phyloP scores from a whole-genome alignment of 2,797 vertebrate genomes.

The Xiphorhynchus erythropygius region DNA sequence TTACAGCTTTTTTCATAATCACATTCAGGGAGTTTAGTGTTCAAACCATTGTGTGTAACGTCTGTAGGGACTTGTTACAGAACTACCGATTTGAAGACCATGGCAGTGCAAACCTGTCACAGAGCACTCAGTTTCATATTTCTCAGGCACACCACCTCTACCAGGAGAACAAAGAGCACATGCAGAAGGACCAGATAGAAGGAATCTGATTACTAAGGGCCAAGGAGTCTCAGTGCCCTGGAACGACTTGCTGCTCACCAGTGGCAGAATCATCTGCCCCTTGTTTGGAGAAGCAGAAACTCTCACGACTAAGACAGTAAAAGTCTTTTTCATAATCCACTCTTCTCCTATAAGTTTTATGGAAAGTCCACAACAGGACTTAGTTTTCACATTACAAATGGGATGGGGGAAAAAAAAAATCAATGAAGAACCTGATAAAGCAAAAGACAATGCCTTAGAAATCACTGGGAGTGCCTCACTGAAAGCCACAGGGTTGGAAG shows the following conservation, averaged over 20 bases:
- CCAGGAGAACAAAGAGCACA: not conserved
- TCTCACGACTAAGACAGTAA: not conserved
- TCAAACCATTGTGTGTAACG: not conserved
- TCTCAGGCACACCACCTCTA: not conserved
- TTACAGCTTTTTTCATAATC: not conserved
- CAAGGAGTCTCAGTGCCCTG: not conserved
- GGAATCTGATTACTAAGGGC: not conserved
- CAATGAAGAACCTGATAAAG: not conserved
- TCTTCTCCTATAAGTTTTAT: not conserved
- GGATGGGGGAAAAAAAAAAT: not conserved
- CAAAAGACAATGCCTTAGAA: conserved; percentile 8
- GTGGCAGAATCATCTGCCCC: not conserved
- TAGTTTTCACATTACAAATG: not conserved
- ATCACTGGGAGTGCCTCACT: not conserved
- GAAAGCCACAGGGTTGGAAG: not conserved
- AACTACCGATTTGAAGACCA: not conserved
- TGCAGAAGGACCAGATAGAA: not conserved
- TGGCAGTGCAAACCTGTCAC: not conserved
- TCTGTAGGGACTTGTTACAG: not conserved
- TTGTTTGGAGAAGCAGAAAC: not conserved
- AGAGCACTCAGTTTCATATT: not conserved
- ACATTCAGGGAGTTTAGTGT: not conserved
- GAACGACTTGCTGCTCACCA: not conserved
- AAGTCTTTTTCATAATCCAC: not conserved
- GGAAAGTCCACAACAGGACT: not conserved